These are phyloP conservation scores for Panthera leo DNA, from an alignment of 2,113 vertebrate genomes.

Conservation along the genomic window DNA sequence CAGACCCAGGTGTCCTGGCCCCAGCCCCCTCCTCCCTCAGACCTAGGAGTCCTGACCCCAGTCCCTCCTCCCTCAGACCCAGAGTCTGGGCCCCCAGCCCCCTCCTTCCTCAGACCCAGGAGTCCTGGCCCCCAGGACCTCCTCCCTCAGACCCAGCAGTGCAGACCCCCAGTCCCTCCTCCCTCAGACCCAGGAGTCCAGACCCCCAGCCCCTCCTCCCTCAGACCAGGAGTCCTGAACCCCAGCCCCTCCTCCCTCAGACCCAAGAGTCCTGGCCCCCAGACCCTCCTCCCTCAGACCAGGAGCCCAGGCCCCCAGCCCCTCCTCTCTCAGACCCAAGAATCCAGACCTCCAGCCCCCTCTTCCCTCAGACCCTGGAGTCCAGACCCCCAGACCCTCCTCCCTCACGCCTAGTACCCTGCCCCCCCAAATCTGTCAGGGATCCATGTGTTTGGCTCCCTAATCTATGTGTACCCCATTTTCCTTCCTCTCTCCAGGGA, in stretches of 20 bases:
- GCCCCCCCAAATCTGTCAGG: background rate
- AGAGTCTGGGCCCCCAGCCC: rapidly evolving
- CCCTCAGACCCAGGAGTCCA: background rate
- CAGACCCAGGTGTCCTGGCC: too few relatives aligned
- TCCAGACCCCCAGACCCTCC: background rate
- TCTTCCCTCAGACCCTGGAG: background rate
- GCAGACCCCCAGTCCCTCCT: background rate
- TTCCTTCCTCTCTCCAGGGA: background rate
- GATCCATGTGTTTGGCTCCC: background rate
- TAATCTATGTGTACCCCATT: background rate
- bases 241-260: too few relatives aligned
- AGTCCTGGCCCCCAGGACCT: background rate
- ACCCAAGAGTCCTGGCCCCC: too few relatives aligned
- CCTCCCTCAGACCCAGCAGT: background rate
- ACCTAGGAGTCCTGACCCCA: too few relatives aligned
- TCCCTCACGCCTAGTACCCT: background rate
- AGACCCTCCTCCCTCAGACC: too few relatives aligned
- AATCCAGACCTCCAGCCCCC: background rate
- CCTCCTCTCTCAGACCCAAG: background rate
- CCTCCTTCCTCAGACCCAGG: background rate
- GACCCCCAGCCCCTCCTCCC: too few relatives aligned
- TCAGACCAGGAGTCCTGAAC: too few relatives aligned
- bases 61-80: background rate
- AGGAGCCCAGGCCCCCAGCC: rapidly evolving
- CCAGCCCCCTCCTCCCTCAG: too few relatives aligned